These are phyloP conservation scores for Syndactyla subalaris DNA, from an alignment of 2,797 vertebrate species.

Conservation along the genomic window DNA sequence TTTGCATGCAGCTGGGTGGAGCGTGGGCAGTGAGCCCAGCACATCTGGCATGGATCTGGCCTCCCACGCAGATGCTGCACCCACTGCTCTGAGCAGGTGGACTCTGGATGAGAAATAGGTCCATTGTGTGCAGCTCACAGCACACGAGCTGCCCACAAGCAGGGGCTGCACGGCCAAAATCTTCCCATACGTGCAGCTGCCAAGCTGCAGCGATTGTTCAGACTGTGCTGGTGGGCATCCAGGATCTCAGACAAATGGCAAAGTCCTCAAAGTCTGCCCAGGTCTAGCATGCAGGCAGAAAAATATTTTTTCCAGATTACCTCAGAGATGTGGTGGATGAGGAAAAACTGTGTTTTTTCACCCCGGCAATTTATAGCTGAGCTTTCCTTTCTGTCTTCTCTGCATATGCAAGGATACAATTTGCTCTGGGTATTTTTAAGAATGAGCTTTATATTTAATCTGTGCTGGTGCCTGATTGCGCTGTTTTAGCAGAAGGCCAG, in stretches of 20 bases:
- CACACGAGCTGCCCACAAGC: background rate
- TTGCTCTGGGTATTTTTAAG: conserved; percentile 57
- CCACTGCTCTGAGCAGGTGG: background rate
- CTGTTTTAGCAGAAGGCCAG: conserved; percentile 34
- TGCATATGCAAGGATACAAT: background rate
- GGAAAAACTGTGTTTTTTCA: background rate
- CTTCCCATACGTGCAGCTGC: background rate
- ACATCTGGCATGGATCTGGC: conserved; percentile 44
- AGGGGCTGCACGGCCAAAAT: background rate
- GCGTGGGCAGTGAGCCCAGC: background rate
- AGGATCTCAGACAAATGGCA: background rate
- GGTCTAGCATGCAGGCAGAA: background rate
- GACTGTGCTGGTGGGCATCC: background rate
- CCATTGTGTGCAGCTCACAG: accelerated
- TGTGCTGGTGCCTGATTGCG: conserved; percentile 24
- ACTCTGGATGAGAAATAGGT: background rate
- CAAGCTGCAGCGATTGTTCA: background rate
- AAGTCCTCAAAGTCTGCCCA: background rate
- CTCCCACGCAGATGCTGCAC: background rate
- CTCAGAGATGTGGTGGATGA: background rate
- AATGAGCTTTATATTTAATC: conserved; percentile 42
- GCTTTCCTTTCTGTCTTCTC: conserved; percentile 9
- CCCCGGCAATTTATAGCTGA: background rate
- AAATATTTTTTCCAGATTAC: conserved; percentile 27
- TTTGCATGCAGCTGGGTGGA: background rate